Percentiles rank a stretch among this genome's conserved stretches.
These are phyloP conservation scores for Aphodius granarius DNA, from an alignment of 2,888 invertebrate species.

Conservation along the genomic window DNA sequence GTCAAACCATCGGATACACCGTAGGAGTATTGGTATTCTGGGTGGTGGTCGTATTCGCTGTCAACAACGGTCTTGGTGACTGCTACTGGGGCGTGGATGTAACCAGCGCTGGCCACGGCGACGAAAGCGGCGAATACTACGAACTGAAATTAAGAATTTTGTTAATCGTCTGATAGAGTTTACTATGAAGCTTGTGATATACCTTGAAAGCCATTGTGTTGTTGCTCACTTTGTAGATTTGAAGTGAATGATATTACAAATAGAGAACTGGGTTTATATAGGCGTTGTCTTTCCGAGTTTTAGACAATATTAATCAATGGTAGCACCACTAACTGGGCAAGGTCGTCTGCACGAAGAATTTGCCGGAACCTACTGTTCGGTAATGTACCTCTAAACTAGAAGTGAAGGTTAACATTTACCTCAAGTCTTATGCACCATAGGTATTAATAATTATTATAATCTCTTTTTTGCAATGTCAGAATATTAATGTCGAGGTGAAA, in stretches of 20 bases:
- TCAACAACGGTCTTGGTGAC: constrained; percentile 29
- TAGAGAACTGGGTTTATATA: not conserved
- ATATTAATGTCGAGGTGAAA: too few relatives aligned
- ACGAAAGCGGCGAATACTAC: constrained; percentile 25
- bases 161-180: not conserved
- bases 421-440: not conserved
- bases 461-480: too few relatives aligned
- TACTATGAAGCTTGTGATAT: not conserved
- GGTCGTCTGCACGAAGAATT: too few relatives aligned
- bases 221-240: not conserved
- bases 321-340: not conserved
- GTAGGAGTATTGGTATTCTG: constrained; percentile 62
- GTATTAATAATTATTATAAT: too few relatives aligned
- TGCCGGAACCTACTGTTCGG: too few relatives aligned
- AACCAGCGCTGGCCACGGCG: constrained; percentile 23
- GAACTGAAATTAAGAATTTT: constrained; percentile 6
- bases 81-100: constrained; percentile 23
- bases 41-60: constrained; percentile 48
- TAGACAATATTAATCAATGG: not conserved
- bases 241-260: not conserved
- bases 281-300: not conserved
- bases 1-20: constrained; percentile 61
- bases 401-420: not conserved
- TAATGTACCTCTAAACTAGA: not conserved
- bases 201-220: not conserved